Evolutionary conservation across 2,888 invertebrate species (phyloP).

Genomic region (Netelia fuscicornis): DNA sequence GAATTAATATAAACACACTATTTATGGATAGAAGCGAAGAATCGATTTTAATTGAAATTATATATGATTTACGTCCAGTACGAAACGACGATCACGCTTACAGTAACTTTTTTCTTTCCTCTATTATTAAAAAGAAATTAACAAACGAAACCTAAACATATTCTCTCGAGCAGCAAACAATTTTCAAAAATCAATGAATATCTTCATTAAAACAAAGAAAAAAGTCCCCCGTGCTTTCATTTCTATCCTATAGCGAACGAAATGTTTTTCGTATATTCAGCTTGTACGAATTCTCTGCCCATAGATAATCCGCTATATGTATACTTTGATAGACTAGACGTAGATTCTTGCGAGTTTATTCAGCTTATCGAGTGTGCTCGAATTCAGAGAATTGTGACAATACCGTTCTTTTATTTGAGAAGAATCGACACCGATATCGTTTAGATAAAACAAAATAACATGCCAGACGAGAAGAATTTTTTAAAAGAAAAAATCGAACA

Average conservation of each 20-base stretch:
- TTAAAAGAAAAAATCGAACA: conserved; percentile 71
- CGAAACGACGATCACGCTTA: conserved; percentile 54
- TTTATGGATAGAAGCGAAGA: conserved; percentile 76
- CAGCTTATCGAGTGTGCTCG: conserved; percentile 70
- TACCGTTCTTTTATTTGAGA: conserved; percentile 66
- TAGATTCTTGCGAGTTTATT: conserved; percentile 66
- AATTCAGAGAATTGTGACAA: conserved; percentile 77
- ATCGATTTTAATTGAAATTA: conserved; percentile 69
- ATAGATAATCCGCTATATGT: conserved; percentile 65
- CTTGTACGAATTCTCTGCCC: conserved; percentile 66
- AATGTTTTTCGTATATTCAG: conserved; percentile 54
- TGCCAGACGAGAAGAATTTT: conserved; percentile 72
- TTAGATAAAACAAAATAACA: conserved; percentile 70
- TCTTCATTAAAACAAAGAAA: conserved; percentile 19
- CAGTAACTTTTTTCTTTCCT: conserved; percentile 48
- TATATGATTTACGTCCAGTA: conserved; percentile 62
- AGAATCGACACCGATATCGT: conserved; percentile 43
- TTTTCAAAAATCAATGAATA: conserved; percentile 35
- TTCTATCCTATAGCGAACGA: conserved; percentile 54
- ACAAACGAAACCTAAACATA: conserved; percentile 53
- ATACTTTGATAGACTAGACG: conserved; percentile 68
- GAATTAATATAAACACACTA: conserved; percentile 80
- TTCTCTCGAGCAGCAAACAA: conserved; percentile 57
- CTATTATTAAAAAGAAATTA: conserved; percentile 4
- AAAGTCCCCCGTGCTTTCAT: conserved; percentile 67